phyloP scores from a whole-genome alignment of 2,888 invertebrate species.

The Myathropa florea region DNA sequence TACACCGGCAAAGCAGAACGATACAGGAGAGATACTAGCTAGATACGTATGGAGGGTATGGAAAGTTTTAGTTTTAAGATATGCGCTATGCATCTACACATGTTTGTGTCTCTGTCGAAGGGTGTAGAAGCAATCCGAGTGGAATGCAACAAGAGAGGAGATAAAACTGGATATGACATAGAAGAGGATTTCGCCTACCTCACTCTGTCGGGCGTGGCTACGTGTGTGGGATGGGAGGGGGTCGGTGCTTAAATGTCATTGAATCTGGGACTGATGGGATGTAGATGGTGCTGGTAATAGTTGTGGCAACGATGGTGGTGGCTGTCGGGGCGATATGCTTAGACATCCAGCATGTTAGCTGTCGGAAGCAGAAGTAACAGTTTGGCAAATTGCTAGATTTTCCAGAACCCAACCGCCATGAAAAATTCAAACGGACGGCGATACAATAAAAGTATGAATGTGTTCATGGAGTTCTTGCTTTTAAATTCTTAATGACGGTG shows the following conservation, averaged over 20 bases:
- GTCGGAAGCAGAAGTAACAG: conserved; percentile 71
- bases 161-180: conserved; percentile 69
- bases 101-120: conserved; percentile 5
- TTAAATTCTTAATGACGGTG: not conserved
- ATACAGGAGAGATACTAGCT: conserved; percentile 6
- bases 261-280: conserved; percentile 40
- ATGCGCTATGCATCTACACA: not conserved
- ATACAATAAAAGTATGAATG: conserved; percentile 38
- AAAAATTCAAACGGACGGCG: conserved; percentile 65
- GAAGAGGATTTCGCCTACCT: conserved; percentile 48
- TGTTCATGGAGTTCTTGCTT: not conserved
- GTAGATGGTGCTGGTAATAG: not conserved
- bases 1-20: not conserved
- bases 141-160: conserved; percentile 69
- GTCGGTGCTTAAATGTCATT: conserved; percentile 62
- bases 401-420: conserved; percentile 67
- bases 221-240: not conserved
- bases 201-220: conserved; percentile 42
- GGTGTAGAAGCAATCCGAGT: conserved; percentile 60
- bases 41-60: conserved; percentile 1
- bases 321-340: conserved; percentile 63
- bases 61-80: conserved; percentile 69
- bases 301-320: conserved; percentile 8
- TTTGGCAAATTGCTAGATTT: conserved; percentile 71
- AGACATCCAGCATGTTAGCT: conserved; percentile 71